Conservation (phyloP, 1,140 invertebrate species). For the Drosophila takahashii region DNA sequence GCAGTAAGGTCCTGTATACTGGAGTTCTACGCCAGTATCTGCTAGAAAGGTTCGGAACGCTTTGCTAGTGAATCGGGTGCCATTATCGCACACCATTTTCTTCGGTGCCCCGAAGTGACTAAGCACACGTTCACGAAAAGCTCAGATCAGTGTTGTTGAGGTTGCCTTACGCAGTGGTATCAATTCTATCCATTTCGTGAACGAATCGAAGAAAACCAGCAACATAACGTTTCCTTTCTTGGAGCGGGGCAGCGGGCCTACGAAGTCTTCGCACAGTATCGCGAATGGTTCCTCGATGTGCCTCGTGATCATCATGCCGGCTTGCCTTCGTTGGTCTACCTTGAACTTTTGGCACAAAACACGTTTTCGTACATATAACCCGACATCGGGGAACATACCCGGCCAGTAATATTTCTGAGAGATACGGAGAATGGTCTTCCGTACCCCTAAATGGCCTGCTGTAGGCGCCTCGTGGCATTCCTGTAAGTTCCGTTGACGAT, state of each 20-base stretch:
- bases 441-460: too few relatives aligned
- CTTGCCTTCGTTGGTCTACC: constrained; percentile 1
- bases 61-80: background rate
- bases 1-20: background rate
- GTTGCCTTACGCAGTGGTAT: too few relatives aligned
- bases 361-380: background rate
- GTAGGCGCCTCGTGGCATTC: background rate
- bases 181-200: too few relatives aligned
- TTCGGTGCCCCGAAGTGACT: too few relatives aligned
- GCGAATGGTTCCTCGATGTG: background rate
- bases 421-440: too few relatives aligned
- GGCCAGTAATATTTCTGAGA: background rate
- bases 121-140: background rate
- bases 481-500: too few relatives aligned
- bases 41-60: background rate
- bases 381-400: background rate
- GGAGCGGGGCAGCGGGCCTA: background rate
- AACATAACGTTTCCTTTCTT: background rate
- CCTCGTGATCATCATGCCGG: constrained; percentile 1
- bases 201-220: background rate
- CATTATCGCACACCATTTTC: too few relatives aligned
- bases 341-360: background rate
- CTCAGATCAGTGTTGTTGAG: background rate
- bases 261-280: too few relatives aligned
- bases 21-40: background rate